Conservation (phyloP, 2,113 vertebrate genomes). For the Morone saxatilis region DNA sequence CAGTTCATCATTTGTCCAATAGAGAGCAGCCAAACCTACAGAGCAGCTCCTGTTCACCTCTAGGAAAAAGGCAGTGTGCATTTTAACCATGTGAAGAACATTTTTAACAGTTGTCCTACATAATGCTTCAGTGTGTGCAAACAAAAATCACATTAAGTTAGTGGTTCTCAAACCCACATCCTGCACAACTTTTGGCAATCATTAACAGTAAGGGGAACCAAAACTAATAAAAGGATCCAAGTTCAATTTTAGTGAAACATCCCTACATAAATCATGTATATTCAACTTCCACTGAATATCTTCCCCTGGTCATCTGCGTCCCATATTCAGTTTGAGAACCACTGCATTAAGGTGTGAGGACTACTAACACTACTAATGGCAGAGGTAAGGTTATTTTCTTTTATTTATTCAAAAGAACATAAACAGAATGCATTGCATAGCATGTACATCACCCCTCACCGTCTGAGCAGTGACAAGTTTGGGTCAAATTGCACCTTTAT, state of each 20-base stretch:
- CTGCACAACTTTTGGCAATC: no score
- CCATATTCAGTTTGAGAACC: no score
- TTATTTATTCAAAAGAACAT: slow-evolving; percentile 72
- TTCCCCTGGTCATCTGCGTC: no score
- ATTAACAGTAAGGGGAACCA: no score
- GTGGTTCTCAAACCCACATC: no score
- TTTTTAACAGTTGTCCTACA: background rate
- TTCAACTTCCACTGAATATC: no score
- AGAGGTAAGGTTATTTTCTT: slow-evolving; percentile 18
- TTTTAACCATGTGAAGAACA: background rate
- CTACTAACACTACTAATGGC: background rate
- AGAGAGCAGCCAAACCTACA: slow-evolving; percentile 43
- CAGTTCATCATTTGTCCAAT: slow-evolving; percentile 56
- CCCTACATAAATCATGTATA: no score
- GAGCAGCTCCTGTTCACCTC: background rate
- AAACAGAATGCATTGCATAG: slow-evolving; percentile 70
- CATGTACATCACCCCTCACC: slow-evolving; percentile 59
- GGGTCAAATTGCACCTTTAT: slow-evolving; percentile 36
- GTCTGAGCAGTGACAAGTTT: slow-evolving; percentile 38
- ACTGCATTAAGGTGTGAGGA: background rate
- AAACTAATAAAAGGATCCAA: no score
- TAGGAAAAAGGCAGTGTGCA: background rate
- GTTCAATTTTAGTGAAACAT: no score
- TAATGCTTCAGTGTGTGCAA: background rate
- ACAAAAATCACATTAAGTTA: background rate